Evolutionary conservation across 2,113 vertebrate species (phyloP), one percentile per base, ranked within the genome.

Genomic region (Eonycteris spelaea): DNA sequence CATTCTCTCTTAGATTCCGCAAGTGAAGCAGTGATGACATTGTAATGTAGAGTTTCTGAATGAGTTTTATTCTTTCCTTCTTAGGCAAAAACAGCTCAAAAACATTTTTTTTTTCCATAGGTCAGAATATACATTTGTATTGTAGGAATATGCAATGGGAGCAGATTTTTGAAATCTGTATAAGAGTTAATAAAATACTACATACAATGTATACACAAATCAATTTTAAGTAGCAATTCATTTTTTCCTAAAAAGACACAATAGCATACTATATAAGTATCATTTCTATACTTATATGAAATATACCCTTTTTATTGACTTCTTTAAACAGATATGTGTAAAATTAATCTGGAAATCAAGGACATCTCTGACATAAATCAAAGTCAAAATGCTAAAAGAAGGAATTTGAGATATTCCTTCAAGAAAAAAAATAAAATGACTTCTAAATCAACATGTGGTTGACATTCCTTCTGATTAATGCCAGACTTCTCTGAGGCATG

Each of bases 401-500:
- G 57, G 79, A 95, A 92, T 40, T 74, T 91, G 33, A 65, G 57
- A 84, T 75, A 16, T 3, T 95, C 33, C 48, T 93, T 89, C 80
- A 40, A 40, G 21, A 87, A 61, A 90, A 93, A 45, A 65, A 91
- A 33, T 51, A 88, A 95, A 93, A 95, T 86, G 13, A 84, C 78
- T 93, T 86, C 48, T 93, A 93, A 96, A 92, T 93, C 45, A 84
- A 87, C 59, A 90, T 75, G 43, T 67, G 16, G 55, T 77, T 79
- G 98, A 97, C 97, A 97, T 98, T 98, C 98, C 93, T 97, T 28
- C 92, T 97, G 97, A 98, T 98, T 98, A 96, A 98, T 98, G 89
- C 79, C 87, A 79, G 40, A n/a, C 70, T 94, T 97, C 96, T 96
- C 55, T 94, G 77, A 78, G 61, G 95, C 97, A 97, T 98, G 87